Evolutionary conservation across 1,140 invertebrate genomes (phyloP).

Genomic region (Drosophila murphyi): DNA sequence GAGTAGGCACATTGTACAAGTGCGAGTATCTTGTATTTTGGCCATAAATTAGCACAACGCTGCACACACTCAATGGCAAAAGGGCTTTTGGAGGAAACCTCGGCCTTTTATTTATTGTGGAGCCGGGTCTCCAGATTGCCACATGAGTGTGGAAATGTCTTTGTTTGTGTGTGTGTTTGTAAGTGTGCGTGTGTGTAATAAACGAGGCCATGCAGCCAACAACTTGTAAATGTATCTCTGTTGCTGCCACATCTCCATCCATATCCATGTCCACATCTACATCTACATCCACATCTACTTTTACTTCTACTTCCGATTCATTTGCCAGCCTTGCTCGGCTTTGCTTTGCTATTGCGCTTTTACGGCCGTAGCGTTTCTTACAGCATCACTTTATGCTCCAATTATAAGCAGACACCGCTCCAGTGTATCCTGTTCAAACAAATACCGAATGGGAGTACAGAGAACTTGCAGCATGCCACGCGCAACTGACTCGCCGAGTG

Average conservation of each 20-base stretch:
- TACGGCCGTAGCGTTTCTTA: constrained; percentile 73
- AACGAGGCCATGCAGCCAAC: constrained; percentile 47
- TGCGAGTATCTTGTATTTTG: constrained; percentile 44
- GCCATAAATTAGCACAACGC: constrained; percentile 74
- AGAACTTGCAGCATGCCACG: constrained; percentile 32
- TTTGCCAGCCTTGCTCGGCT: constrained; percentile 31
- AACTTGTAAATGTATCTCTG: constrained; percentile 68
- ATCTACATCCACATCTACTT: constrained; percentile 15
- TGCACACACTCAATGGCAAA: constrained; percentile 26
- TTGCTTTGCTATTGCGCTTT: constrained; percentile 42
- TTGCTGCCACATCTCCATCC: constrained; percentile 24
- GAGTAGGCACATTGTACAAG: constrained; percentile 52
- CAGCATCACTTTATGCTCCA: constrained; percentile 77
- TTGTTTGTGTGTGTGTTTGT: constrained; percentile 23
- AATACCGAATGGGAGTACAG: constrained; percentile 52
- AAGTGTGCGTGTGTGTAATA: constrained; percentile 26
- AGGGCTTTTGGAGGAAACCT: constrained; percentile 33
- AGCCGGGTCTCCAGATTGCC: constrained; percentile 31
- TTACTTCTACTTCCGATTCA: constrained; percentile 53
- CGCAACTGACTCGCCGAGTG: constrained; percentile 26
- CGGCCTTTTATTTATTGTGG: constrained; percentile 72
- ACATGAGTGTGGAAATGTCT: constrained; percentile 42
- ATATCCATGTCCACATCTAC: constrained; percentile 16
- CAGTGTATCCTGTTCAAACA: constrained; percentile 73
- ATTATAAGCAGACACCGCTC: constrained; percentile 73